Base-by-base conservation (phyloP, 2,113 vertebrate genomes). In the Rhegmatorhina hoffmannsi region DNA sequence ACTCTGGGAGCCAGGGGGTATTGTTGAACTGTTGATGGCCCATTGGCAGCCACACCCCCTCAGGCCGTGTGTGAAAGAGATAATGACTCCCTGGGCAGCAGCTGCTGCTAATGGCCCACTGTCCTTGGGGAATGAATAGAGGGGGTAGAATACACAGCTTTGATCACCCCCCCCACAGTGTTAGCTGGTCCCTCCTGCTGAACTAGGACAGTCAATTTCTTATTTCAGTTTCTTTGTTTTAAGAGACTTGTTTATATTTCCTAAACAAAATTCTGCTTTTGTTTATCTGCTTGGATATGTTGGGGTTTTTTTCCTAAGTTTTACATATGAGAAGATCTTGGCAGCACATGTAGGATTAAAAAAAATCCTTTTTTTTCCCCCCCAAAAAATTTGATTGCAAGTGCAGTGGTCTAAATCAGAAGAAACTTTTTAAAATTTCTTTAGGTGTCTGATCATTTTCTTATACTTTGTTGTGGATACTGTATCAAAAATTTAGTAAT, bases 201-300 rank as follows among this genome's bases (percentile, higher is more conserved):
- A n/a, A n/a, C n/a, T n/a, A n/a, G n/a, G n/a, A n/a, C n/a, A n/a
- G n/a, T n/a, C n/a, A 63, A 20, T 49, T 84, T 77, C 6, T 3
- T 8, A 26, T 36, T 66, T 6, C 6, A 34, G 6, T 21, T 60
- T 70, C 10, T 59, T 50, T 44, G 3, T 11, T 62, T 84, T 49
- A 76, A n/a, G 7, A 17, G 1, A 50, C 8, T 38, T n/a, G 3
- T 40, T 18, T 17, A 47, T 52, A 63, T 79, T 79, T 72, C 4
- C 36, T 76, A 40, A 74, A 53, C 1, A 74, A 16, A 87, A 63
- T 50, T 50, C 10, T 74, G 3, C 0, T 10, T 34, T 36, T 43
- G 1, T 33, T n/a, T 11, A 52, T 76, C 20, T 89, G 2, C 3
- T 47, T 66, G 8, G 6, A 25, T 46, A 25, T 0, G 0, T 12